Evolutionary conservation across 2,888 invertebrate species (phyloP).

Genomic region (Trissonchulus sp.): DNA sequence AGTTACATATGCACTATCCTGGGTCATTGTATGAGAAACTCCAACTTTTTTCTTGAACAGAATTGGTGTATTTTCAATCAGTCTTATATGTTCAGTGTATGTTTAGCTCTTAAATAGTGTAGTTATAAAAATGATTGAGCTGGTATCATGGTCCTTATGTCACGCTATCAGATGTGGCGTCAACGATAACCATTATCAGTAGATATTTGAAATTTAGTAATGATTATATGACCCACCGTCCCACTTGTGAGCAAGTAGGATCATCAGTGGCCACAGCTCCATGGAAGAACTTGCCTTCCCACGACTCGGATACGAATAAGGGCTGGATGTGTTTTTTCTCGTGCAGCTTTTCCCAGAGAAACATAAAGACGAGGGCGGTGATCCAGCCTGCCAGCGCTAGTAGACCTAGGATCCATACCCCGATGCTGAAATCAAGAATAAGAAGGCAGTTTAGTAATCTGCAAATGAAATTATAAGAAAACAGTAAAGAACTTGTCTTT

Average conservation of each 20-base stretch:
- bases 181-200: no score
- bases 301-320: not conserved
- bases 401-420: not conserved
- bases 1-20: no score
- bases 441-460: not conserved
- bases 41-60: not conserved
- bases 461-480: no score
- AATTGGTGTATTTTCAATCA: not conserved
- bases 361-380: not conserved
- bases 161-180: no score
- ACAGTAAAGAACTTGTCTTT: no score
- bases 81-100: no score
- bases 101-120: no score
- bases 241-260: not conserved
- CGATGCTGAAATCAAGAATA: not conserved
- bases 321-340: not conserved
- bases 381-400: conserved; percentile 18
- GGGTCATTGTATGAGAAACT: no score
- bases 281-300: not conserved
- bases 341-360: not conserved
- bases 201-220: no score
- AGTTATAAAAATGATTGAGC: not conserved
- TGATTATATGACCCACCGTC: not conserved
- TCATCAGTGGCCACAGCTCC: conserved; percentile 17
- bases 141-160: not conserved